Base-by-base conservation (phyloP, 2,797 vertebrate genomes). In the Capromys pilorides region DNA sequence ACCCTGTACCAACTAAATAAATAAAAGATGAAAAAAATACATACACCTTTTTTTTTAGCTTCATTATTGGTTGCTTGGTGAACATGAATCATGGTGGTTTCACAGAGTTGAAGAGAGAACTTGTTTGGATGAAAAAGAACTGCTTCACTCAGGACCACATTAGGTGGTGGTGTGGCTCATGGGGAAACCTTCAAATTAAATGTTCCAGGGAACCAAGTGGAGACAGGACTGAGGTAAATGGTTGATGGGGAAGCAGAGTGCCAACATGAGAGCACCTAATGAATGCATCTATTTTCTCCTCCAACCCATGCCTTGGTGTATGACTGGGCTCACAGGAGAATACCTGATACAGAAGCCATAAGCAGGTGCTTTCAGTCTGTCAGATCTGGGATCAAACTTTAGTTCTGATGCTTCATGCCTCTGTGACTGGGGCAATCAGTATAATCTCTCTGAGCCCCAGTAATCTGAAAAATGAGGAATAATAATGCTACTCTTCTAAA, bases 31-130 rank as follows among this genome's bases (percentile, higher is more conserved):
- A 16, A 54, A 54, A 54, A 13, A 13, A 54, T 85, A 91, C 45
- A 88, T 61, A 39, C 45, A 45, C 45, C 4, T 45, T 18, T 8
- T 77, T 49, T 92, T 94, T 61, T 79, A 82, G 61, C 90, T 93
- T 92, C 49, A 61, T 1, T 33, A 13, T 39, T 79, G 78, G 26
- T 77, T 2, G 33, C 13, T 45, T 79, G 78, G 22, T 77, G 78
- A 31, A 36, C 49, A 9, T 67, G 13, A 51, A 33, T 67, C 31
- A 59, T 31, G 13, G 26, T 66, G 54, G n/a, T 31, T 92, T 57
- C 57, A 18, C 84, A 94, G 71, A 71, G 45, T 1, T n/a, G 28
- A 96, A 92, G 93, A 84, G 84, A 66, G 36, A 77, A 86, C 80
- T 36, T 2, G 26, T 93, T 73, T 81, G 8, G 24, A 57, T 80